A percentile compares a stretch with the other conserved stretches of the same genome.
Evolutionary conservation across 2,113 vertebrate species (phyloP).

Genomic region (Mesembrinibis cayennensis): DNA sequence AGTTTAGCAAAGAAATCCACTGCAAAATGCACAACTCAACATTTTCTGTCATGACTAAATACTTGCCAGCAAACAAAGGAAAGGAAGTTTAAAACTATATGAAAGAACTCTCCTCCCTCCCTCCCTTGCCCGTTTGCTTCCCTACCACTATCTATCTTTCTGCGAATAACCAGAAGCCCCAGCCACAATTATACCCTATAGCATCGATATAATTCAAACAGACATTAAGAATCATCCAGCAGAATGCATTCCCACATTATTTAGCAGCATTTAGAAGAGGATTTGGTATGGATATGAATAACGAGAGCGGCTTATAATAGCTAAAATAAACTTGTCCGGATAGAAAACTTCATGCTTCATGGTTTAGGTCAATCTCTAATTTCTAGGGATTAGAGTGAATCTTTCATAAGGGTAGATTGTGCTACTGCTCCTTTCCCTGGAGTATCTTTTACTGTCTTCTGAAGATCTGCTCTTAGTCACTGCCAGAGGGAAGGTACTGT

Average conservation of each 20-base stretch:
- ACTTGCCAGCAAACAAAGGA: background rate
- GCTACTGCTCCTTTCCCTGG: background rate
- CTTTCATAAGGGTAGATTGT: slow-evolving; percentile 20
- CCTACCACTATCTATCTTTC: background rate
- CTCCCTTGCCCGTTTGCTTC: background rate
- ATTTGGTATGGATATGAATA: background rate
- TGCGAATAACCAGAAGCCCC: background rate
- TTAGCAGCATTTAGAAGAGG: background rate
- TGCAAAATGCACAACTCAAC: slow-evolving; percentile 13
- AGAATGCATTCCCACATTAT: background rate
- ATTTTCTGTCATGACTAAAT: background rate
- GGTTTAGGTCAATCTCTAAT: slow-evolving; percentile 40
- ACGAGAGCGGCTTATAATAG: background rate
- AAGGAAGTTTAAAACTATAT: background rate
- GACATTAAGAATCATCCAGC: background rate
- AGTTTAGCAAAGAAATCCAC: background rate
- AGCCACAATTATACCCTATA: background rate
- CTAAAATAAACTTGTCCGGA: background rate
- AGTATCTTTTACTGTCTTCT: background rate
- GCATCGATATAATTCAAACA: background rate
- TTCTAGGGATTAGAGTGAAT: slow-evolving; percentile 37
- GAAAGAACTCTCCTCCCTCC: background rate
- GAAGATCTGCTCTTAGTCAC: background rate
- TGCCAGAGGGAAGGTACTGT: slow-evolving; percentile 29
- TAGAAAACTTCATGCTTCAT: slow-evolving; percentile 12